Base-by-base conservation (phyloP, 2,888 invertebrate genomes). In the Drosophila neonasuta region DNA sequence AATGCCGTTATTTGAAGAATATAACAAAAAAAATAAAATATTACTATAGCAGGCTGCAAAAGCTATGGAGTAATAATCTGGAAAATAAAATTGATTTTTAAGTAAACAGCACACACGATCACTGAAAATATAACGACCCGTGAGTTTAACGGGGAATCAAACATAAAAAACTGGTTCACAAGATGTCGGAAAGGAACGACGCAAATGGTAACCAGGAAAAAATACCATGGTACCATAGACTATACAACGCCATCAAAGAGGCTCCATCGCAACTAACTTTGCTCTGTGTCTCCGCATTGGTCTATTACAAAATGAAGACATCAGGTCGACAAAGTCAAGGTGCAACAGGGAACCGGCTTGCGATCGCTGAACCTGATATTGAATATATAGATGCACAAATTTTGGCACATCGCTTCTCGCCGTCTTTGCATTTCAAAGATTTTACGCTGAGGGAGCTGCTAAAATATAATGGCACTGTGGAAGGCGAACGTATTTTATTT, bases 401-500 rank as follows among this genome's bases (percentile, higher is more conserved):
- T 11, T 5, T n/a, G 5, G 36, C 36, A 36, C 36, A 36, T 36
- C 11, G n/a, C 2, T 36, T 5, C n/a, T 36, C 36, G 5, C 36
- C 36, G n/a, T 36, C 36, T 11, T n/a, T 36, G 36, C n/a, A 2
- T 5, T 36, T 36, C 36, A 36, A 11, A 11, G 64, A 83, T 44
- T 70, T 80, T 15, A 80, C 78, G 8, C 50, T 83, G 0, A 15
- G 36, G 0, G 69, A 83, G 36, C 11, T 80, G 5, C 32, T 42
- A 1, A 34, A 71, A 29, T 83, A 62, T 45, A 36, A 83, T 45
- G 79, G 79, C 6, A 57, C 62, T 13, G 65, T 66, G 4, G 17
- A 36, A 0, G 84, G 80, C 50, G 78, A 71, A 2, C 78, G 78
- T 7, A 80, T 80, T 15, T 45, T 80, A 7, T 51, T 80, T 13